Base-by-base conservation (phyloP, 53 echinoderm and acorn worm genomes). In the Apostichopus leukothele region DNA sequence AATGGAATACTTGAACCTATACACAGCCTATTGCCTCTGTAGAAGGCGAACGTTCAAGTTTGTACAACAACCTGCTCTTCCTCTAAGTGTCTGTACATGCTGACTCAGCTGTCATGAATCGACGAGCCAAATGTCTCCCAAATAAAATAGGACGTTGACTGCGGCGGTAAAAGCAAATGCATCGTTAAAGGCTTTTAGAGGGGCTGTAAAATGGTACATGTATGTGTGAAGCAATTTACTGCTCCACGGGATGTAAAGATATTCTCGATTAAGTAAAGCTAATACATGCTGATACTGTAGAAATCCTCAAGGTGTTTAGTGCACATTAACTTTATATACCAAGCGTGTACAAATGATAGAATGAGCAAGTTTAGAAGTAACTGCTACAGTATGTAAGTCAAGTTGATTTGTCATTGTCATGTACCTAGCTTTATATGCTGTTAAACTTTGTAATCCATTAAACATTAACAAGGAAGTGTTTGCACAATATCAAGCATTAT, bases 181-280 rank as follows among this genome's bases (percentile, higher is more conserved):
- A 53, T 79, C 79, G 1, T 79, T 12, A 79, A 50, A 50, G n/a
- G 79, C 79, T 79, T 51, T 79, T 79, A 79, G 63, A 63, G 79
- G 51, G 51, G 79, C 51, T 79, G 51, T 16, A 79, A 79, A 79
- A 79, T 13, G 50, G 3, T 39, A 3, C 51, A 8, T 79, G 53
- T 19, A 50, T 7, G 12, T 79, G 54, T 79, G 79, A 53, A 79
- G 79, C 79, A 79, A 79, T 79, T 79, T 79, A 52, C 79, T 52
- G 79, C 54, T 79, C 79, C 53, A 53, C 10, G 20, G 50, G 39
- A 16, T 77, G 77, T 77, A 6, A 27, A 77, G 16, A 27, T 39
- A 39, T 39, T 39, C 39, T 39, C 3, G 63, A 63, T 63, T 63
- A 16, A 63, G 63, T 13, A 16, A 16, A 63, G 63, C 11, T 3